Percentiles rank a stretch among this genome's conserved stretches.
Conservation (phyloP, 2,113 vertebrate genomes). For the Chaetops frenatus region DNA sequence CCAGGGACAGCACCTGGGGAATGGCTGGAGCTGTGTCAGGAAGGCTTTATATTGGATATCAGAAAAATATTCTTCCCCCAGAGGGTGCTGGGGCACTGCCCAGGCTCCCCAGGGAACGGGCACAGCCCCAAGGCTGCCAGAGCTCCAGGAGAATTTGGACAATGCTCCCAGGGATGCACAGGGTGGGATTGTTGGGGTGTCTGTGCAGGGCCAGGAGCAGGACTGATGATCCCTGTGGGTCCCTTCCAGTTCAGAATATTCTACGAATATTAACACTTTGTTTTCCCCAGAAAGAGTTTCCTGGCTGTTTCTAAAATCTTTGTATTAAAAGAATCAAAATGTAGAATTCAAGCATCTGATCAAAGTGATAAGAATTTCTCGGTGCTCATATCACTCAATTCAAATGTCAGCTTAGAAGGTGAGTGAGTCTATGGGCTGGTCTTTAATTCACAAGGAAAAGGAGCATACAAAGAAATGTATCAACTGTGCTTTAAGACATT, state of each 20-base stretch:
- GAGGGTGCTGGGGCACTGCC: background rate
- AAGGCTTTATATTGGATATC: fast-evolving
- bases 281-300: background rate
- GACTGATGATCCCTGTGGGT: background rate
- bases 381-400: background rate
- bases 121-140: background rate
- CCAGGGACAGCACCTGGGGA: background rate
- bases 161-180: fast-evolving
- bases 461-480: background rate
- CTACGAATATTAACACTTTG: background rate
- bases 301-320: background rate
- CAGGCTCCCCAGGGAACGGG: background rate
- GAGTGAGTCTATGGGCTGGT: background rate
- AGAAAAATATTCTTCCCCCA: background rate
- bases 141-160: fast-evolving
- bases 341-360: background rate
- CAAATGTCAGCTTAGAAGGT: background rate
- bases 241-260: background rate
- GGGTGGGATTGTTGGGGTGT: background rate
- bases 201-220: background rate
- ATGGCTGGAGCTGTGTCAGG: fast-evolving
- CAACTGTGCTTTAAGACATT: background rate
- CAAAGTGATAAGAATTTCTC: background rate
- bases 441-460: background rate
- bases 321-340: background rate